Evolutionary conservation across 2,797 vertebrate species (phyloP), one percentile per base, ranked within the genome.

Genomic region (Tympanoctomys barrerae): DNA sequence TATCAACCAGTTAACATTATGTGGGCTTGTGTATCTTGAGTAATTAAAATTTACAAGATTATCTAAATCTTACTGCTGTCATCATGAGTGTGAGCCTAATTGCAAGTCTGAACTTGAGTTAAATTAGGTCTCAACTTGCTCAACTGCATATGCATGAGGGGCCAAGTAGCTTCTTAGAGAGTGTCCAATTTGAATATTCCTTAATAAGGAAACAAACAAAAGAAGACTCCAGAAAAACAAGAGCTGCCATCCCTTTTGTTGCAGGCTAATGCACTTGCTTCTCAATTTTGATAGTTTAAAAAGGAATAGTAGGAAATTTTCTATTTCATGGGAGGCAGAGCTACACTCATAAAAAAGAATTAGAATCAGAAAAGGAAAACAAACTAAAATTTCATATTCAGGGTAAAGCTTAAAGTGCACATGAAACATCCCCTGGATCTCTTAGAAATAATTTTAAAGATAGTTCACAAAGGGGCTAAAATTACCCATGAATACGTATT

Each of bases 41-140:
- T 70, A 89, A 57, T 89, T 88, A 87, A 94, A 92, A 73, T 68
- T 81, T 64, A 12, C 46, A 83, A 94, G 62, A 14, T 61, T 75
- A 52, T 64, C 66, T 59, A 52, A 94, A 93, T 85, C 19, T 73
- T 68, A 78, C 62, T 87, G 75, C 7, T 89, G 7, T 46, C 88
- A 78, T 46, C 80, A 11, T 83, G 54, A 78, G 19, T 84, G 46
- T 42, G 68, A 88, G 18, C 24, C 19, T 52, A 79, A 82, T 39
- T 71, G 21, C 39, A 22, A 71, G 24, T 57, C 46, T 64, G 52
- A 54, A 77, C 62, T 21, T 87, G 71, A 79, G n/a, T 93, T 90
- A 79, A 82, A 24, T 66, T 90, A 85, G 36, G 22, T 91, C 49
- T 85, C 89, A 5, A 81, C 70, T 77, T 83, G 4, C 10, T 89